These are phyloP conservation scores for Cacoxenus indagator DNA, from an alignment of 2,888 invertebrate genomes.

Conservation along the genomic window DNA sequence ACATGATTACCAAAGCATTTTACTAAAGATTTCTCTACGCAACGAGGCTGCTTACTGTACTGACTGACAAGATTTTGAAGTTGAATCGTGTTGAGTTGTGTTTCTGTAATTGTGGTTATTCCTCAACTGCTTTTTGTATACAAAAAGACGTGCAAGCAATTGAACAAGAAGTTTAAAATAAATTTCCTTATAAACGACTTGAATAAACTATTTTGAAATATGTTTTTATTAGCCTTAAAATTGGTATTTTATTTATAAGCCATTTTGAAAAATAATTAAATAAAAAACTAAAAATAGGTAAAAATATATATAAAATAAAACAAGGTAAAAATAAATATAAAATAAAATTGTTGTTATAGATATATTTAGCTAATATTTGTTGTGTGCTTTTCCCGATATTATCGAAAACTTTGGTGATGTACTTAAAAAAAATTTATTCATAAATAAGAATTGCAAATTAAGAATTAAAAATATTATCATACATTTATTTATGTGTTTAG, in stretches of 20 bases:
- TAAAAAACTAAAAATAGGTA: background rate
- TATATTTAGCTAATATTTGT: slow-evolving; percentile 27
- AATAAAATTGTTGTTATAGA: background rate
- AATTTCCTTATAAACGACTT: background rate
- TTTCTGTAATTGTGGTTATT: background rate
- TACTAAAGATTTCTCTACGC: background rate
- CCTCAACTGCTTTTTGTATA: background rate
- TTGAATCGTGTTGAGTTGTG: background rate
- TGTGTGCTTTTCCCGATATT: slow-evolving; percentile 28
- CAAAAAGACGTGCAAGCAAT: background rate
- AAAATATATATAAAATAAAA: no score
- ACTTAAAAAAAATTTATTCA: background rate
- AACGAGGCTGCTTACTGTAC: background rate
- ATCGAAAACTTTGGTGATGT: slow-evolving; percentile 40
- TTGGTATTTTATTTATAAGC: background rate
- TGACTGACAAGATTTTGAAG: slow-evolving; percentile 3
- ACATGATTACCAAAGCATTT: slow-evolving; percentile 56
- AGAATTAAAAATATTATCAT: background rate
- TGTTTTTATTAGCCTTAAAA: background rate
- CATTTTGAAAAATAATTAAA: background rate
- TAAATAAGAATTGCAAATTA: background rate
- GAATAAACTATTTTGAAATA: background rate
- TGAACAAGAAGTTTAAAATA: background rate
- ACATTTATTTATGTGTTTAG: slow-evolving; percentile 6
- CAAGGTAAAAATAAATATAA: background rate